Evolutionary conservation across 23 tunicate species (phyloP), one percentile per base, ranked within the genome.

Genomic region (Ascidia mentula): DNA sequence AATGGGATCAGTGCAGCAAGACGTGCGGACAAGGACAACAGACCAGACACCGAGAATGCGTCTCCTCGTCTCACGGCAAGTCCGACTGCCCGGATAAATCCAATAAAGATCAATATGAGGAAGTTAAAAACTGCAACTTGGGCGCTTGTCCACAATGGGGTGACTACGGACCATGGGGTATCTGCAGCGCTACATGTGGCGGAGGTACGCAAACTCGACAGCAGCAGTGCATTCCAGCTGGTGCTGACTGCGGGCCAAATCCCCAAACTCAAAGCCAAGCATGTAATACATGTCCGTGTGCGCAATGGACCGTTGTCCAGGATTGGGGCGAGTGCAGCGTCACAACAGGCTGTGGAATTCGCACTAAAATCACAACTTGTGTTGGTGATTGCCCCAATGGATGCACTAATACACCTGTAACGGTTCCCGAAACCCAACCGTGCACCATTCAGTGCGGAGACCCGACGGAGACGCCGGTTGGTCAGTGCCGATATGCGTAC

Each of bases 91-190:
- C 32, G 8, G 74, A 70, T 22, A 2, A 32, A 32, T 3, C 37
- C 18, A n/a, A n/a, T n/a, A n/a, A n/a, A n/a, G n/a, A n/a, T n/a
- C n/a, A n/a, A n/a, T 26, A 65, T 9, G 33, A 26, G 9, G 9
- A 4, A 70, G 74, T 70, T 33, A n/a, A n/a, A n/a, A n/a, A n/a
- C n/a, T 70, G 74, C 13, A 2, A 4, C 2, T 22, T 30, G 32
- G 74, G 32, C 4, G 74, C 74, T 36, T 70, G 74, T 9, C 74
- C 74, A 6, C 18, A 4, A 35, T 70, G 74, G 74, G 74, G 35
- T 3, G 35, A 70, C 18, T 70, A 30, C 22, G 74, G 35, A 34
- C 34, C 5, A 9, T 70, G 74, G 74, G 74, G 35, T 70, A 22
- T 3, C 1, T 70, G 74, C 38, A 70, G 74, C 74, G 35, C 5